These are phyloP conservation scores for Drosophila neocordata DNA, from an alignment of 1,140 invertebrate genomes.

Conservation along the genomic window DNA sequence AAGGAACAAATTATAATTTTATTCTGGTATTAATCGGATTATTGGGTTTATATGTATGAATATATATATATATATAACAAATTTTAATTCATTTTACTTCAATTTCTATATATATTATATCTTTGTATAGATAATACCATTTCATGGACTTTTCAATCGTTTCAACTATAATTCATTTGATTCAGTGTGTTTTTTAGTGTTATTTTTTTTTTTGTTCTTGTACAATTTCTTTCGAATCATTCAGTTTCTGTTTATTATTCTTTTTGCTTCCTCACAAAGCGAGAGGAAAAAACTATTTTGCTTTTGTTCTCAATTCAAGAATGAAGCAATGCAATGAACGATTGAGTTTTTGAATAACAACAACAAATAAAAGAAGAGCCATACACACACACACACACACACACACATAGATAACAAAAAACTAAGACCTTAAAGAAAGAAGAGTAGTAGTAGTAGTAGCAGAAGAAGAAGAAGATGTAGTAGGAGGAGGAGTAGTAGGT, in stretches of 20 bases:
- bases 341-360: constrained; percentile 42
- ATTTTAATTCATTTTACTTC: background rate
- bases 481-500: no score
- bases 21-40: no score
- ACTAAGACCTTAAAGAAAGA: constrained; percentile 13
- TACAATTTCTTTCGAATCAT: constrained; percentile 6
- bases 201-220: background rate
- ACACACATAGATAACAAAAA: constrained; percentile 19
- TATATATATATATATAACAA: no score
- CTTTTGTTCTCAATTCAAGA: constrained; percentile 43
- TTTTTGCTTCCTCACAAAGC: constrained; percentile 4
- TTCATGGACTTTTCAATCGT: background rate
- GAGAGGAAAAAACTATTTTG: constrained; percentile 1
- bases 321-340: constrained; percentile 39
- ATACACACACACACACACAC: constrained; percentile 26
- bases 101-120: background rate
- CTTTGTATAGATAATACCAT: background rate
- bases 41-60: no score
- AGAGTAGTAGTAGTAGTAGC: no score
- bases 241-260: constrained; percentile 9
- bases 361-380: constrained; percentile 53
- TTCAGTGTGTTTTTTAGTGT: background rate
- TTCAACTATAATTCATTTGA: constrained; percentile 4
- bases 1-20: no score
- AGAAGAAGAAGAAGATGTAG: no score